Conservation (phyloP, 2,113 vertebrate species). For the Acrocephalus arundinaceus region DNA sequence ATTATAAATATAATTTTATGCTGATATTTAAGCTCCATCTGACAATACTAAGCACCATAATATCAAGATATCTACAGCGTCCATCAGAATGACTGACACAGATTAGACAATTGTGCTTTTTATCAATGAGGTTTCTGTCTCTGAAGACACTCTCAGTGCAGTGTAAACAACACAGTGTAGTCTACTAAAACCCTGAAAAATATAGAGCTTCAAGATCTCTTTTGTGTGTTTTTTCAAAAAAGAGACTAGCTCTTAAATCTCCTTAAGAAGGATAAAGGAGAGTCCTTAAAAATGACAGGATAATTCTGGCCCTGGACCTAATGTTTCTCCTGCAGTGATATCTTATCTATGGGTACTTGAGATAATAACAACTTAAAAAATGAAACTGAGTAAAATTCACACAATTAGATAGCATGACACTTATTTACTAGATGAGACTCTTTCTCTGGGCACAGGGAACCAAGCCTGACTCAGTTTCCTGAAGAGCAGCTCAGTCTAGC, state of each 20-base stretch:
- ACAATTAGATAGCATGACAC: not conserved
- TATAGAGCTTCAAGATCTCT: not conserved
- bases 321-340: not conserved
- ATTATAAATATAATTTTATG: not conserved
- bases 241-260: not conserved
- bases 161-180: not conserved
- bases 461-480: not conserved
- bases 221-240: not conserved
- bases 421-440: not conserved
- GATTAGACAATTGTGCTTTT: not conserved
- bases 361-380: not conserved
- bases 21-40: not conserved
- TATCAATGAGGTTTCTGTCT: not conserved
- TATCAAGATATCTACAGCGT: not conserved
- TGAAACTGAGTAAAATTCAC: not conserved
- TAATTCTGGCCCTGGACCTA: not conserved
- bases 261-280: not conserved
- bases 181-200: not conserved
- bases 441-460: not conserved
- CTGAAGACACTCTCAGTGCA: not conserved
- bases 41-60: not conserved
- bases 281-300: not conserved
- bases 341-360: not conserved
- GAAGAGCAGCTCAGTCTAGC: not conserved
- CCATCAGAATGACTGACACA: not conserved